Evolutionary conservation across 2,113 vertebrate genomes (phyloP).

Genomic region (Erythrolamprus reginae): DNA sequence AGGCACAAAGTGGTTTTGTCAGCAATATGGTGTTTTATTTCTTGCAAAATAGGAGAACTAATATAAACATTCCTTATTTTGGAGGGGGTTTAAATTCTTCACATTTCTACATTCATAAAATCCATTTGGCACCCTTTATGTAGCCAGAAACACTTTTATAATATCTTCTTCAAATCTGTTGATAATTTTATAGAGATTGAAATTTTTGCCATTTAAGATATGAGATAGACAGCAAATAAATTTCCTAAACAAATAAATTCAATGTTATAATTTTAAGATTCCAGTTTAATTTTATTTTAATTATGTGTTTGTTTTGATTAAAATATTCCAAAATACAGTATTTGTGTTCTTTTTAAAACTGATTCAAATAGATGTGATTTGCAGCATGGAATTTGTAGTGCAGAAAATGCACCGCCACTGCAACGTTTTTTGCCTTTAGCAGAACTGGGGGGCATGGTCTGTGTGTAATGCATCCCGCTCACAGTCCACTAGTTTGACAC

Average conservation of each 20-base stretch:
- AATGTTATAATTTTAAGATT: background rate
- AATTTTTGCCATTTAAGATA: background rate
- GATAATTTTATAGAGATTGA: background rate
- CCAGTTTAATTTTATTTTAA: background rate
- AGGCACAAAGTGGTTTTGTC: background rate
- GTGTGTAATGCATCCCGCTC: no score
- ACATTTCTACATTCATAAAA: background rate
- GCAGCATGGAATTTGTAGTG: background rate
- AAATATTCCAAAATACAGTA: background rate
- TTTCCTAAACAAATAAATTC: background rate
- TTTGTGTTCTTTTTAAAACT: background rate
- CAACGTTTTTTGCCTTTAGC: no score
- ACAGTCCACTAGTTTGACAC: no score
- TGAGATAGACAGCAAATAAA: background rate
- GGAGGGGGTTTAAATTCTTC: background rate
- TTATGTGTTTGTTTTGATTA: background rate
- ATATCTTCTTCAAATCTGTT: background rate
- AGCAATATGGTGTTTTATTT: background rate
- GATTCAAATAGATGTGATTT: background rate
- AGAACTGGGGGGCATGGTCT: no score
- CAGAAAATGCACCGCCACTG: background rate
- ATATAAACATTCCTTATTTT: background rate
- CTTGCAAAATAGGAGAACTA: background rate
- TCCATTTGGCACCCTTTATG: background rate
- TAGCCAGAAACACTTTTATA: background rate